These are phyloP conservation scores for Nasua narica DNA, from an alignment of 2,797 vertebrate species.

Conservation along the genomic window DNA sequence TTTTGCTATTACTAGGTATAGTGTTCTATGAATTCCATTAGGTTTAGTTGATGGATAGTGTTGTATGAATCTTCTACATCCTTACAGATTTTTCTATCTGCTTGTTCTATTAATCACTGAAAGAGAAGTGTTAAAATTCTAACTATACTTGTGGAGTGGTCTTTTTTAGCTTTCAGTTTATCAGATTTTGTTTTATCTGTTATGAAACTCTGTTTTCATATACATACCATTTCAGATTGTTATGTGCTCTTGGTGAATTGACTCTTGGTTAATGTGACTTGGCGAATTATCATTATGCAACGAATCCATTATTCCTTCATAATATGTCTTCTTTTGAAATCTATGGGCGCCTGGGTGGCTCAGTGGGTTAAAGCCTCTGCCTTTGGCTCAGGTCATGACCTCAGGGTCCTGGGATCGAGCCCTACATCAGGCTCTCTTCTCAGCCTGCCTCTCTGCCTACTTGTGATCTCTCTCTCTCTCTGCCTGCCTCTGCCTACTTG, in stretches of 20 bases:
- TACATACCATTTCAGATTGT: neutral
- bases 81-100: neutral
- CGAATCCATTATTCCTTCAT: neutral
- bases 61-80: neutral
- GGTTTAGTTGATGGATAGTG: neutral
- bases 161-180: neutral
- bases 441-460: no score
- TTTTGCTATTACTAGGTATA: neutral
- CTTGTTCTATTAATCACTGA: neutral
- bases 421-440: no score
- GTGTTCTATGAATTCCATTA: neutral
- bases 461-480: no score
- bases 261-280: neutral
- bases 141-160: neutral
- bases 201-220: neutral
- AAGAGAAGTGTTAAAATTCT: neutral
- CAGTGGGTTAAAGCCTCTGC: no score
- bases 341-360: no score
- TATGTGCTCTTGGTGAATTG: neutral
- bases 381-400: no score
- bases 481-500: no score
- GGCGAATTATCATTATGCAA: neutral
- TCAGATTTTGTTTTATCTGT: neutral
- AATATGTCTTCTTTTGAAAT: neutral
- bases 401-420: no score